phyloP scores from a whole-genome alignment of 1,140 invertebrate genomes.

The Orius laevigatus region DNA sequence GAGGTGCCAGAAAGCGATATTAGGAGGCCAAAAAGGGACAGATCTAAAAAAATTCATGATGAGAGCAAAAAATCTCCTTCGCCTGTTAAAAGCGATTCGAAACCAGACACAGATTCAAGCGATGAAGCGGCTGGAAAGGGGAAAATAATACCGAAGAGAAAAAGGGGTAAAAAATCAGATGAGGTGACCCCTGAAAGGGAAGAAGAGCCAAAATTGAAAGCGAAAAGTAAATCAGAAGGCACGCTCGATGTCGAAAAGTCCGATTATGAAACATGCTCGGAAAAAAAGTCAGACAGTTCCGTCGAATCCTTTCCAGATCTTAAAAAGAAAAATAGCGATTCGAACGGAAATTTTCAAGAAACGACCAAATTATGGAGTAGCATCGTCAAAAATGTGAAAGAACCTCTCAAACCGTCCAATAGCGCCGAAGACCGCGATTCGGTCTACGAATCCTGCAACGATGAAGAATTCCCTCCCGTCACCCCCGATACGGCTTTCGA shows the following conservation, averaged over 20 bases:
- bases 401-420: constrained; percentile 5
- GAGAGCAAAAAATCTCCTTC: constrained; percentile 4
- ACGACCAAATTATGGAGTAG: background rate
- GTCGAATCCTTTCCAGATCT: constrained; percentile 9
- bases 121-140: constrained; percentile 15
- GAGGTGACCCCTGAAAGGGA: background rate
- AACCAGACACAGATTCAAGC: constrained; percentile 18
- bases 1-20: background rate
- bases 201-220: background rate
- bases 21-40: background rate
- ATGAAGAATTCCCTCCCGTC: constrained; percentile 9
- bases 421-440: constrained; percentile 18
- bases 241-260: constrained; percentile 6
- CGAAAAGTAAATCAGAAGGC: constrained; percentile 8
- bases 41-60: background rate
- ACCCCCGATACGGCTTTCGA: background rate
- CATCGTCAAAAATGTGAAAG: constrained; percentile 5
- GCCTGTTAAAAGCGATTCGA: background rate
- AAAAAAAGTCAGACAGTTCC: constrained; percentile 15
- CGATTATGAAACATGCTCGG: constrained; percentile 14
- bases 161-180: constrained; percentile 8
- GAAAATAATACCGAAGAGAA: constrained; percentile 12
- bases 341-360: constrained; percentile 7
- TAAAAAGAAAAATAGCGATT: constrained; percentile 1
- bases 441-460: constrained; percentile 21